Percentiles rank a stretch among this genome's conserved stretches.
phyloP scores from a whole-genome alignment of 2,113 vertebrate genomes.

The Saimiri boliviensis region DNA sequence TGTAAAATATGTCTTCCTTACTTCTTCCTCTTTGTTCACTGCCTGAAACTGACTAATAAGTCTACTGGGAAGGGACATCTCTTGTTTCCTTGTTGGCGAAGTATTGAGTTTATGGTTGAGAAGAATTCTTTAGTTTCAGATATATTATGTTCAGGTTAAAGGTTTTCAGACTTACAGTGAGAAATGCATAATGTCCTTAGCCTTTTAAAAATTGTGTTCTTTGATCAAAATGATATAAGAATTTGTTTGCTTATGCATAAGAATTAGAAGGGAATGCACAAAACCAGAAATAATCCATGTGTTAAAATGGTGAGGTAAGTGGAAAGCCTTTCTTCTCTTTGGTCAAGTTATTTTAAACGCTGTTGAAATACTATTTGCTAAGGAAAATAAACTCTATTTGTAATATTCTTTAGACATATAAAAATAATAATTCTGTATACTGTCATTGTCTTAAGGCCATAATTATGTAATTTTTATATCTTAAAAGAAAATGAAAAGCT shows the following conservation, averaged over 20 bases:
- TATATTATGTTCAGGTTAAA: neutral
- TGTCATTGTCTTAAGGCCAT: neutral
- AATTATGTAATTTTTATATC: neutral
- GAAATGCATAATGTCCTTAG: neutral
- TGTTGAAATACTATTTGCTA: neutral
- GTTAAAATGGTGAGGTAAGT: neutral
- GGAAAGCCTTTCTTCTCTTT: neutral
- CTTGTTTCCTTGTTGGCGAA: neutral
- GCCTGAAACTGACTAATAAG: conserved; percentile 32
- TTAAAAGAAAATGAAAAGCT: neutral
- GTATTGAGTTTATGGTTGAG: neutral
- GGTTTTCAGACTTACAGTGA: neutral
- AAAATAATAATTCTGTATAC: neutral
- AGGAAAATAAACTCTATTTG: neutral
- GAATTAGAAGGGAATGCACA: neutral
- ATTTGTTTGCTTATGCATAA: neutral
- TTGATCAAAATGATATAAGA: neutral
- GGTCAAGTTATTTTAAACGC: neutral
- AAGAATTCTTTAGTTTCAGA: neutral
- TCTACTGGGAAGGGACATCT: neutral
- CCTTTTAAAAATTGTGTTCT: neutral
- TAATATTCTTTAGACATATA: neutral
- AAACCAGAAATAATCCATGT: neutral
- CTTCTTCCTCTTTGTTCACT: neutral
- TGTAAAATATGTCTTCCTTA: neutral